A percentile compares a stretch with the other conserved stretches of the same genome.
These are phyloP conservation scores for Adrianichthys oophorus DNA, from an alignment of 2,797 vertebrate species.

Conservation along the genomic window DNA sequence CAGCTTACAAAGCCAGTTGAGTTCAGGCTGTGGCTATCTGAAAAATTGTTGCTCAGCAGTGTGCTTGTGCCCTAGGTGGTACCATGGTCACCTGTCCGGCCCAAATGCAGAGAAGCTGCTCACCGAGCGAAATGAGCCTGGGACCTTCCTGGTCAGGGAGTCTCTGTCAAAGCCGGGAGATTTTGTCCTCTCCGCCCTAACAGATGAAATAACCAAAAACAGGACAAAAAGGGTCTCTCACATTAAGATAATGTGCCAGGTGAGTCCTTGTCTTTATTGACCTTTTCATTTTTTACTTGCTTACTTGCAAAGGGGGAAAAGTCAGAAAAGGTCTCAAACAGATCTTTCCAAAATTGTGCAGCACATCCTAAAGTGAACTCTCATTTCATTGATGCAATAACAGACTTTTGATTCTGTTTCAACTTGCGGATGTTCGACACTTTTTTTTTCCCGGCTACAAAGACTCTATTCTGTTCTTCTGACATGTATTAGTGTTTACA, in stretches of 20 bases:
- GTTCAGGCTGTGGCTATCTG: neutral
- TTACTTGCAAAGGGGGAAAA: no score
- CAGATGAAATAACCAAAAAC: constrained; percentile 78
- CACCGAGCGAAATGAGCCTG: constrained; percentile 80
- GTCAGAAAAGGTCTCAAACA: neutral
- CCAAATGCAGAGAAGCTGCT: constrained; percentile 89
- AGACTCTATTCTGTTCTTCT: neutral
- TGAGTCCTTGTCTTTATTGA: constrained; percentile 52
- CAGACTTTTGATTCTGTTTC: constrained; percentile 23
- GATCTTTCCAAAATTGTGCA: constrained; percentile 48
- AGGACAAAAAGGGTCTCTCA: constrained; percentile 85
- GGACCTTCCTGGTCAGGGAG: constrained; percentile 93
- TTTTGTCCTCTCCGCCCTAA: constrained; percentile 91
- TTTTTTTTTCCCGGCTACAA: neutral
- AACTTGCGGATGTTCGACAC: constrained; percentile 6
- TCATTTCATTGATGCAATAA: constrained; percentile 54
- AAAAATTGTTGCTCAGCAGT: neutral
- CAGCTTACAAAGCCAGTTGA: neutral
- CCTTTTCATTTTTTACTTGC: neutral
- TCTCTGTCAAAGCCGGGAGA: constrained; percentile 96
- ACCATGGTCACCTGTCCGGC: constrained; percentile 94
- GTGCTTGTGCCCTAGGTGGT: constrained; percentile 83
- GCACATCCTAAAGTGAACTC: constrained; percentile 27
- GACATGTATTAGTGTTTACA: neutral
- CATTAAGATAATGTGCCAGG: constrained; percentile 94